Base-by-base conservation (phyloP, 1,140 invertebrate genomes). In the Neodiprion virginianus region DNA sequence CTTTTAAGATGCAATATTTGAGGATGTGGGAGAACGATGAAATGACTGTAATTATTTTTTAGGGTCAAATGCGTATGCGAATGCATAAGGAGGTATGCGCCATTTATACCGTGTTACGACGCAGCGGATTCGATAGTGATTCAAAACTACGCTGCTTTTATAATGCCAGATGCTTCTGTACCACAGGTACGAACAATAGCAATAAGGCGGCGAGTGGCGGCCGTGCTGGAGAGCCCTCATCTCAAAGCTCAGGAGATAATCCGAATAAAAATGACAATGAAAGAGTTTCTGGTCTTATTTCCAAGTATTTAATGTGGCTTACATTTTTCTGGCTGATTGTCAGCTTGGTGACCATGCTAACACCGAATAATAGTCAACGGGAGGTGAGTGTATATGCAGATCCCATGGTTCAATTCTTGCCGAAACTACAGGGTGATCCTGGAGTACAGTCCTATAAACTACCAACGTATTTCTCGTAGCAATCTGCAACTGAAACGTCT, bases 251-350 rank as follows among this genome's bases (percentile, higher is more conserved):
- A 65, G 75, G 76, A 50, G 79, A 81, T 14, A 82, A 83, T 69
- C 75, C 75, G 28, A 80, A 83, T 66, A 88, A 91, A 79, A 88
- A 93, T 81, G 84, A 90, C 73, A 89, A 91, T 53, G 91, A 92
- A 78, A 94, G 93, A 86, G 86, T 94, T 72, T 90, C 91, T 7
- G 92, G 93, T 1, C 84, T 95, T 1, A 71, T 95, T 2, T 91
- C 93, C 9, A 95, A 95, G 84, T 93, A 92, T 5, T 90, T 92
- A 12, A 88, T 95, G 49, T 95, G 94, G 94, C 91, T 95, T 89
- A 86, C 94, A 10, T 92, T 92, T 23, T 93, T 93, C 49, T 95
- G 93, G 80, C 91, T 94, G 85, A 87, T 94, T 66, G 91, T 95
- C 50, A 91, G 93, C 50, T 87, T 94, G 53, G 90, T 94, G 72